Evolutionary conservation across 1,140 invertebrate genomes (phyloP), one percentile per base, ranked within the genome.

Genomic region (Ericerus pela): DNA sequence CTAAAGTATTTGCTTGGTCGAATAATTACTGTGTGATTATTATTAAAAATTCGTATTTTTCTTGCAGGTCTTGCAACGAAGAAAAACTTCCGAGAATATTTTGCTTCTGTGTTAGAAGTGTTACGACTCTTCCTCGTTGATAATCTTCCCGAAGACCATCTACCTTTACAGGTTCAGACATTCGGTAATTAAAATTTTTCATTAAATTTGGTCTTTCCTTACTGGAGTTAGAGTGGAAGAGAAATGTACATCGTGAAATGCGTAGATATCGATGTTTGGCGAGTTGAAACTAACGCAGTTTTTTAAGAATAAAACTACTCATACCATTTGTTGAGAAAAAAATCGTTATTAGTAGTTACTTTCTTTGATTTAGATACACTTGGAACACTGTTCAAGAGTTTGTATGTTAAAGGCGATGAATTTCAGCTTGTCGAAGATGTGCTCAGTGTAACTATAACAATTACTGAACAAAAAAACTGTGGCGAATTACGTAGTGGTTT

Each of bases 81-180:
- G 14, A 10, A 24, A 47, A 16, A 24, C 10, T 47, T 47, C 14
- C 22, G 41, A 14, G 41, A 47, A 22, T 47, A 47, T 47, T 47
- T 47, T 47, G 11, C 41, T 14, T 10, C 20, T 20, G 41, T 47
- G 20, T 24, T 47, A 16, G 41, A 47, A 47, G 41, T 47, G 10
- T 14, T 47, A 24, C 22, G 41, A 47, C 41, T 24, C 8, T 47
- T 47, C 14, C 26, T 47, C 8, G 41, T 24, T 24, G 41, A 47
- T 47, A 47, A 47, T 47, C 14, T 47, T 24, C 41, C 41, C 3
- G 41, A 47, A 24, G 41, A 47, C 12, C 41, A 47, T 18, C 26
- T 47, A 47, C 41, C 41, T 20, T 24, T 47, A 16, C 41, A 47
- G 16, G 41, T 47, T 47, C 41, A 47, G 14, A 47, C 41, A 24